Evolutionary conservation across 2,113 vertebrate species (phyloP), one percentile per base, ranked within the genome.

Genomic region (Pluvialis apricaria): DNA sequence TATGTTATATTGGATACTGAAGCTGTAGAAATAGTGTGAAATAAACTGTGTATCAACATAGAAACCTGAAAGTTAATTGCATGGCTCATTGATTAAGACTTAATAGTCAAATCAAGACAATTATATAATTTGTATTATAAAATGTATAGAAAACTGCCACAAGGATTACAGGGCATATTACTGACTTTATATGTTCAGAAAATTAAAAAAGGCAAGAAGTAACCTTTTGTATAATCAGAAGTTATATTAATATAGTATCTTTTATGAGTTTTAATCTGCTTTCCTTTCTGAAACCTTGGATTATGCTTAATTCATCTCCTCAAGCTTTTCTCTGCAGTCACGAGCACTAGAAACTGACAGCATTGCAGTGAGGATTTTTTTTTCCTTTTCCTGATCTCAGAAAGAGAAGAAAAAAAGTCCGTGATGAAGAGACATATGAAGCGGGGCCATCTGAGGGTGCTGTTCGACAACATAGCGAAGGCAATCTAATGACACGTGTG

Each of bases 361-460:
- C 26, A 28, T 9, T 80, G 54, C 88, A 40, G 11, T 34, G 36
- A 68, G 26, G 40, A 38, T 88, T 81, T 73, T 22, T 73, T 22
- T 61, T 80, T 93, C 65, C 51, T 82, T 90, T 60, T 58, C 62
- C 57, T 49, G 49, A 55, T 86, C n/a, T 82, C 81, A 76, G 47
- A 82, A 66, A 76, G 44, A 68, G 60, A 72, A 38, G 36, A 9
- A 66, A 83, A 77, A 65, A 78, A 44, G 40, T 51, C 34, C 49
- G 36, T 49, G 64, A 77, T 78, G 44, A 57, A 49, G 47, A 78
- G 73, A 82, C 44, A 22, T 79, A 61, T 88, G 71, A 86, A 89
- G 69, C 3, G 84, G 89, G 70, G 42, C 94, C 92, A 81, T 97
- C 80, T 96, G 95, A 96, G 95, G 95, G 95, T 96, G 96, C 94